A percentile compares a stretch with the other conserved stretches of the same genome.
These are phyloP conservation scores for Eubucco bourcierii DNA, from an alignment of 2,113 vertebrate species.

Conservation along the genomic window DNA sequence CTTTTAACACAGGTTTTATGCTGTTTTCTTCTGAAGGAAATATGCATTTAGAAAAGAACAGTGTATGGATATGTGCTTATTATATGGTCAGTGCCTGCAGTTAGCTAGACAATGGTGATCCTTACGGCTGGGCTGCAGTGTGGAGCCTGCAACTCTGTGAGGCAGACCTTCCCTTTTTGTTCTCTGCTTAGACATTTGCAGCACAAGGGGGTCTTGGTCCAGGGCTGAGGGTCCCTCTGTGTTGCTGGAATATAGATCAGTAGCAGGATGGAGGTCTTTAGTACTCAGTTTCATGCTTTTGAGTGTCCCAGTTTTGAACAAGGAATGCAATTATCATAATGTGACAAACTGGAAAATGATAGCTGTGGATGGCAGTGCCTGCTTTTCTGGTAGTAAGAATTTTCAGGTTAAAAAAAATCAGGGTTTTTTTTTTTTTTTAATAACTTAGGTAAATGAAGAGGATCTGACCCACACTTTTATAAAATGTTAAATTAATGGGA, in stretches of 20 bases:
- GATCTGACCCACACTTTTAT: neutral
- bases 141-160: neutral
- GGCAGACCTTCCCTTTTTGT: neutral
- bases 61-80: neutral
- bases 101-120: neutral
- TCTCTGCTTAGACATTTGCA: neutral
- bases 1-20: neutral
- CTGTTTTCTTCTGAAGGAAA: neutral
- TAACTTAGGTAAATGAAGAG: constrained; percentile 1
- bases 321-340: neutral
- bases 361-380: neutral
- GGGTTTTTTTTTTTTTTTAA: neutral
- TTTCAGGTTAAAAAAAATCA: neutral
- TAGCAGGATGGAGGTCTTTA: neutral
- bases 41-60: neutral
- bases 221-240: neutral
- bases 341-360: neutral
- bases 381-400: neutral
- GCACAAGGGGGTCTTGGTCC: neutral
- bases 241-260: neutral
- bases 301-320: constrained; percentile 21
- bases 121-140: neutral
- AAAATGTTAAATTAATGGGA: constrained; percentile 24
- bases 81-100: neutral
- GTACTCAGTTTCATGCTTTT: neutral